These are phyloP conservation scores for Drosophila saltans DNA, from an alignment of 1,140 invertebrate genomes.

Conservation along the genomic window DNA sequence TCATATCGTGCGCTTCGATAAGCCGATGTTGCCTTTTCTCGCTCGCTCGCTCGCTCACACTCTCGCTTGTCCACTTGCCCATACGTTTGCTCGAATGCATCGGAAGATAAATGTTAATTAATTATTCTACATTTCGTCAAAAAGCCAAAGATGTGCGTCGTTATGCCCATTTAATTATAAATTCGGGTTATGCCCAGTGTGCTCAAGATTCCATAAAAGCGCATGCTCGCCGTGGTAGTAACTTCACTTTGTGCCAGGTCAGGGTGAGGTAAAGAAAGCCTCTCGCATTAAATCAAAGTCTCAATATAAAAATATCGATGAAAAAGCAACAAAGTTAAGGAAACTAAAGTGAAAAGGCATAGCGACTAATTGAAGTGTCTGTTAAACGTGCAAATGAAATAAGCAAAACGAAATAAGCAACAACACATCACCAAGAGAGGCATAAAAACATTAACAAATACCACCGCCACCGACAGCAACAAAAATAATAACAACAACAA, in stretches of 20 bases:
- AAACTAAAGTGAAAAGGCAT: constrained; percentile 67
- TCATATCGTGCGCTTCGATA: not conserved
- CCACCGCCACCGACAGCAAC: not conserved
- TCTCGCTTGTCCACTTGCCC: constrained; percentile 10
- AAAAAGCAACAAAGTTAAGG: constrained; percentile 36
- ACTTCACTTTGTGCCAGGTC: constrained; percentile 60
- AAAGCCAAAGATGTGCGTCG: constrained; percentile 46
- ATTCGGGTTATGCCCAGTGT: constrained; percentile 9
- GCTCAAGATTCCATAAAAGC: constrained; percentile 61
- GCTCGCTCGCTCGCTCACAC: constrained; percentile 13
- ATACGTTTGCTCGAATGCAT: constrained; percentile 30
- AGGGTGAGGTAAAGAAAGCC: constrained; percentile 28
- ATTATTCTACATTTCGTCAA: constrained; percentile 31
- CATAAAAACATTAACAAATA: constrained; percentile 39
- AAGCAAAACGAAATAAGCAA: constrained; percentile 69
- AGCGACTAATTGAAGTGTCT: constrained; percentile 67
- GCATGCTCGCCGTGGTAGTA: constrained; percentile 26
- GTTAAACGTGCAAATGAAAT: constrained; percentile 65
- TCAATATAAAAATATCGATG: not conserved
- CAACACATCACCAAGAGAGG: constrained; percentile 46
- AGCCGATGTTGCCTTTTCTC: constrained; percentile 50
- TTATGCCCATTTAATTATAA: constrained; percentile 7
- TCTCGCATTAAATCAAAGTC: constrained; percentile 18
- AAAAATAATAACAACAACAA: constrained; percentile 32
- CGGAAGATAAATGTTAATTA: constrained; percentile 32